phyloP scores from a whole-genome alignment of 2,797 vertebrate genomes.

The Notoglanidium macrostoma region DNA sequence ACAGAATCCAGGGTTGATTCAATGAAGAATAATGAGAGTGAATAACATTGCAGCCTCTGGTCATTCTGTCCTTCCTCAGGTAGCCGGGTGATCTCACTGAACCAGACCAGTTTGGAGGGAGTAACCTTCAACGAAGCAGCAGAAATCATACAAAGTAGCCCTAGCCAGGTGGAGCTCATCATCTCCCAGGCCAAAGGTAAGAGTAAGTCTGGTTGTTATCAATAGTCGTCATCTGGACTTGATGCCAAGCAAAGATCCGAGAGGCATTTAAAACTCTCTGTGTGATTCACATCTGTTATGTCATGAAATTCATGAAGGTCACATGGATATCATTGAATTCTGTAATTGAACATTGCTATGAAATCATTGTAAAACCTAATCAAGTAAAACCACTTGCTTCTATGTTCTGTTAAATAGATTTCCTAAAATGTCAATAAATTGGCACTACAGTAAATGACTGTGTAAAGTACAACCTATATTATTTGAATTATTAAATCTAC shows the following conservation, averaged over 20 bases:
- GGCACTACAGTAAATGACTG: neutral
- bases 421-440: neutral
- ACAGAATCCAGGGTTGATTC: neutral
- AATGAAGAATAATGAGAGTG: neutral
- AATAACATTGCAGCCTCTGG: neutral
- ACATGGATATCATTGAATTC: neutral
- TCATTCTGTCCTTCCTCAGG: constrained; percentile 64
- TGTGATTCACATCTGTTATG: neutral
- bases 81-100: constrained; percentile 86
- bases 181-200: constrained; percentile 88
- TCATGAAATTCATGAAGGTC: neutral
- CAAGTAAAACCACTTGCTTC: neutral
- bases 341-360: neutral
- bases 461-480: neutral
- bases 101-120: constrained; percentile 86
- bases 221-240: neutral
- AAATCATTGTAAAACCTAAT: neutral
- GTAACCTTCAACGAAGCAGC: constrained; percentile 84
- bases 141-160: constrained; percentile 86
- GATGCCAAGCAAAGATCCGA: neutral
- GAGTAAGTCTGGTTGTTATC: neutral
- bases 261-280: neutral
- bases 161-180: constrained; percentile 83
- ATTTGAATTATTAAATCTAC: neutral
- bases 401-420: neutral